Evolutionary conservation across 2,113 vertebrate species (phyloP).

Genomic region (Astur gentilis): DNA sequence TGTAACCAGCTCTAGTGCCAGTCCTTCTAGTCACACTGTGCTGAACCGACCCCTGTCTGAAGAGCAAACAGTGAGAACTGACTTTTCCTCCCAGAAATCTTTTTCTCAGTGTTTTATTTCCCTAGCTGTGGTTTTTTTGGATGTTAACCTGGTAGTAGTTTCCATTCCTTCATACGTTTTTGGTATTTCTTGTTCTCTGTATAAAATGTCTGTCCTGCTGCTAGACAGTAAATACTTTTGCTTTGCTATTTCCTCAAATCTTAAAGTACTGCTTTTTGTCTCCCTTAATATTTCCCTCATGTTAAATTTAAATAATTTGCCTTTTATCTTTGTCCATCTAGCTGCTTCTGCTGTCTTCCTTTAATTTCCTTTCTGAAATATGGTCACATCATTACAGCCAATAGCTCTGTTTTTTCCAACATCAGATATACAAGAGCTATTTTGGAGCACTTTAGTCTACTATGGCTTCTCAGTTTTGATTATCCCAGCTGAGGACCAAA

Average conservation of each 20-base stretch:
- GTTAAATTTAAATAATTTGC: slow-evolving; percentile 55
- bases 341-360: slow-evolving; percentile 11
- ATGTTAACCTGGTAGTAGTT: not conserved
- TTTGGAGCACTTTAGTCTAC: not conserved
- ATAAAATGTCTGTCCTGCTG: not conserved
- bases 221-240: slow-evolving; percentile 41
- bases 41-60: not conserved
- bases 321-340: slow-evolving; percentile 55
- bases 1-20: not conserved
- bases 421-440: not conserved
- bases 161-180: not conserved
- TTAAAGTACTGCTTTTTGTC: slow-evolving; percentile 1
- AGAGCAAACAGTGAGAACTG: not conserved
- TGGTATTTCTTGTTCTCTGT: slow-evolving; percentile 20
- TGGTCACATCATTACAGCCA: not conserved
- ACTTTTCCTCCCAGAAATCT: not conserved
- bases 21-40: fast-evolving
- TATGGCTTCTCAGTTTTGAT: not conserved
- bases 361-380: slow-evolving; percentile 27
- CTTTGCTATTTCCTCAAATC: slow-evolving; percentile 43
- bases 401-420: not conserved
- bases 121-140: not conserved
- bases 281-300: slow-evolving; percentile 53
- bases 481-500: not conserved
- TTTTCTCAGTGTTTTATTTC: not conserved